A percentile compares a stretch with the other conserved stretches of the same genome.
Conservation (phyloP, 2,888 invertebrate species). For the Maniola hyperantus region DNA sequence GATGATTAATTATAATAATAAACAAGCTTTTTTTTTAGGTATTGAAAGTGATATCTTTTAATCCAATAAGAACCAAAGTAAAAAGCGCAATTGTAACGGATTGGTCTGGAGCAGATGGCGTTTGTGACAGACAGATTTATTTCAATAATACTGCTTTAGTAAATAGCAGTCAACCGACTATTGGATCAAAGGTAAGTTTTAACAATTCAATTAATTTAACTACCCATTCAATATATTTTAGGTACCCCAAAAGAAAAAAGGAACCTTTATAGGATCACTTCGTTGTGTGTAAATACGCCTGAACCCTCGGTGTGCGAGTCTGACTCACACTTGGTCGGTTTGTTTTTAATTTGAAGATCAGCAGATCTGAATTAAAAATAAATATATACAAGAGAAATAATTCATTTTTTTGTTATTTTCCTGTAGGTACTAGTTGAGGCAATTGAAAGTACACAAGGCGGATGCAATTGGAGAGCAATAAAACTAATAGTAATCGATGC, state of each 20-base stretch:
- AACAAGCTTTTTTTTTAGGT: constrained; percentile 80
- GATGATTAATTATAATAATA: too few species aligned
- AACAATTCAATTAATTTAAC: constrained; percentile 13
- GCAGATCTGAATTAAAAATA: too few species aligned
- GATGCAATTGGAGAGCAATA: constrained; percentile 84
- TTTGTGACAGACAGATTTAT: constrained; percentile 82
- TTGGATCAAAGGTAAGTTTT: constrained; percentile 82
- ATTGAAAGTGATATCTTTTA: constrained; percentile 83
- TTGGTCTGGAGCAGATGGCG: constrained; percentile 73
- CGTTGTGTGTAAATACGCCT: too few species aligned
- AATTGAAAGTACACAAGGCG: constrained; percentile 87
- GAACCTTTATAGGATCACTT: too few species aligned
- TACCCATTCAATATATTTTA: neutral
- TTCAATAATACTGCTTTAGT: constrained; percentile 82
- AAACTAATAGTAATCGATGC: constrained; percentile 58
- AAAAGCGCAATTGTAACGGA: constrained; percentile 75
- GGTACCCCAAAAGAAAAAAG: too few species aligned
- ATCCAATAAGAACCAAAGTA: constrained; percentile 83
- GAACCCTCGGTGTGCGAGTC: too few species aligned
- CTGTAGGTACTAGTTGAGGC: constrained; percentile 83
- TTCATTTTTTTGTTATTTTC: neutral
- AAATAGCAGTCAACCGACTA: constrained; percentile 76
- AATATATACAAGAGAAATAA: neutral
- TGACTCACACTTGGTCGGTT: too few species aligned
- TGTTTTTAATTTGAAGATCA: neutral